Evolutionary conservation across 2,797 vertebrate species (phyloP).

Genomic region (Oreochromis grahami): DNA sequence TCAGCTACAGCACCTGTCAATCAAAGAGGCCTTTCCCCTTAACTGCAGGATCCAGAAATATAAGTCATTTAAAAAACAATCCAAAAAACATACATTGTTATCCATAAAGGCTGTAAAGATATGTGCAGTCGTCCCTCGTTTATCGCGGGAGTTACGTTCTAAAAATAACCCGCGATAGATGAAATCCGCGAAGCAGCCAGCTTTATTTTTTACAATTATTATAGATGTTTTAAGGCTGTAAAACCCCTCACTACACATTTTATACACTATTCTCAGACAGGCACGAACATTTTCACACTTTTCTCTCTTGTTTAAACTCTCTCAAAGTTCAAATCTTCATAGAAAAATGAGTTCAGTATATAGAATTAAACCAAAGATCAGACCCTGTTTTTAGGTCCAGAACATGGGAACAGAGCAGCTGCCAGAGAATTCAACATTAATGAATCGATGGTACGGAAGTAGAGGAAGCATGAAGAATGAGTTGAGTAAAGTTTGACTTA

Average conservation of each 20-base stretch:
- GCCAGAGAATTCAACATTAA: background rate
- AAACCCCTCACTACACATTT: background rate
- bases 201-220: background rate
- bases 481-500: background rate
- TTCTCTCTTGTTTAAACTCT: background rate
- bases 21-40: background rate
- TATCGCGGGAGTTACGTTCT: background rate
- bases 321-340: background rate
- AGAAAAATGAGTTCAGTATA: background rate
- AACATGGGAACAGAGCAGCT: background rate
- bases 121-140: background rate
- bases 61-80: background rate
- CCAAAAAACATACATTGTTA: background rate
- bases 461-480: background rate
- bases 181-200: fast-evolving
- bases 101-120: background rate
- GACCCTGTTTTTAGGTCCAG: background rate
- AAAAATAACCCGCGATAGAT: background rate
- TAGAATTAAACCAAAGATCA: background rate
- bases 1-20: background rate
- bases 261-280: background rate
- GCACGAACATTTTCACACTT: background rate
- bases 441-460: background rate
- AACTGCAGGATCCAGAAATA: background rate
- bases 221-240: background rate